Conservation (phyloP, 2,797 vertebrate genomes). For the Chaetophractus vellerosus region DNA sequence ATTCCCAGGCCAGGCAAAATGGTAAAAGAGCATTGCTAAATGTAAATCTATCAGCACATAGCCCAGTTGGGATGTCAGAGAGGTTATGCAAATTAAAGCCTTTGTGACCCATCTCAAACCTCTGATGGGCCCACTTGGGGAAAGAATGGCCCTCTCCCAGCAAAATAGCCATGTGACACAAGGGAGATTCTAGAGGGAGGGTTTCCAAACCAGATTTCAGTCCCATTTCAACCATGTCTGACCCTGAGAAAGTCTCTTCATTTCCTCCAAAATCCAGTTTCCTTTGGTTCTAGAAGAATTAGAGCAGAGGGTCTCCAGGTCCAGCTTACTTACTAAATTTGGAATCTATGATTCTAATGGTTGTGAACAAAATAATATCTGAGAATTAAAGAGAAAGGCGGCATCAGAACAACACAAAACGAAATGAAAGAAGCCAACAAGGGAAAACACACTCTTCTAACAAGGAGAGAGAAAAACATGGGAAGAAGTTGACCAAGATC, state of each 20-base stretch:
- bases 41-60: constrained; percentile 7
- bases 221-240: neutral
- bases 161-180: neutral
- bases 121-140: neutral
- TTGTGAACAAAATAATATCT: neutral
- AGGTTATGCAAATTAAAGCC: neutral
- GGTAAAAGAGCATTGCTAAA: neutral
- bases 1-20: neutral
- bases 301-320: neutral
- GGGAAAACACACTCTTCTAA: neutral
- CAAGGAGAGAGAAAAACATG: neutral
- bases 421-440: neutral
- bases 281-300: neutral
- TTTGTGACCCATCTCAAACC: neutral
- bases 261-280: neutral
- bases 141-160: neutral
- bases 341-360: neutral
- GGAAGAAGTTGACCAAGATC: neutral
- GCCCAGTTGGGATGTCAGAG: neutral
- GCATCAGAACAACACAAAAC: neutral
- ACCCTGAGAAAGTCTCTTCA: neutral
- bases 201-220: neutral
- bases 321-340: neutral
- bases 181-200: neutral
- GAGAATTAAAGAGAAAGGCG: constrained; percentile 46